Conservation (phyloP, 2,888 invertebrate genomes). For the Oconnorella tubifera region DNA sequence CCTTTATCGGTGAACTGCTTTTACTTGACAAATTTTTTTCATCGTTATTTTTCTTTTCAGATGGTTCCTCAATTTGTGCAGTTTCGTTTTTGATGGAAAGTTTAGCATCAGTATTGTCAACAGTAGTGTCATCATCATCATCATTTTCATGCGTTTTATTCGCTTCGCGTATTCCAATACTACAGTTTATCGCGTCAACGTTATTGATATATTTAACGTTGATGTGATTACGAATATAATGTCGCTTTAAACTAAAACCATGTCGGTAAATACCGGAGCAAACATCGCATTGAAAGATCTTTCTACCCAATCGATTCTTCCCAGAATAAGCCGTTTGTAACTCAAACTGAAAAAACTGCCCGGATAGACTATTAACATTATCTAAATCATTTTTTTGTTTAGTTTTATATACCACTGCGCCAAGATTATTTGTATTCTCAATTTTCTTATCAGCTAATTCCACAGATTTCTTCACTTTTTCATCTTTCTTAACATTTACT, state of each 20-base stretch:
- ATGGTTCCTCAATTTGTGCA: background rate
- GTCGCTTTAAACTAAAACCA: constrained; percentile 59
- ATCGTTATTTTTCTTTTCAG: background rate
- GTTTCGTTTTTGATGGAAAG: background rate
- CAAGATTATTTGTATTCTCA: no score
- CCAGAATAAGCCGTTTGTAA: constrained; percentile 24
- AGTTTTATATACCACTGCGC: no score
- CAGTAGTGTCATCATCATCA: background rate
- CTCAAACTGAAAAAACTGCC: constrained; percentile 30
- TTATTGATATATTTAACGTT: constrained; percentile 57
- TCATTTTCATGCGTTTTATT: background rate
- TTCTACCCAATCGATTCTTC: constrained; percentile 44
- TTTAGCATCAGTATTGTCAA: background rate
- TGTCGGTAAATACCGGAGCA: constrained; percentile 58
- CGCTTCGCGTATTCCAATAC: constrained; percentile 26
- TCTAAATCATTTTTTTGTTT: no score
- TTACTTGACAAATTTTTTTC: constrained; percentile 3
- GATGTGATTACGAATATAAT: constrained; percentile 59
- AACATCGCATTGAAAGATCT: constrained; percentile 60
- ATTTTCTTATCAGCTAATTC: no score
- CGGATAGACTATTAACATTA: background rate
- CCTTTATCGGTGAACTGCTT: no score
- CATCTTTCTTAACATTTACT: no score
- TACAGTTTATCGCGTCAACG: constrained; percentile 57
- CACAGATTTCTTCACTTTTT: no score